These are phyloP conservation scores for Platalea minor DNA, from an alignment of 2,797 vertebrate species.

Conservation along the genomic window DNA sequence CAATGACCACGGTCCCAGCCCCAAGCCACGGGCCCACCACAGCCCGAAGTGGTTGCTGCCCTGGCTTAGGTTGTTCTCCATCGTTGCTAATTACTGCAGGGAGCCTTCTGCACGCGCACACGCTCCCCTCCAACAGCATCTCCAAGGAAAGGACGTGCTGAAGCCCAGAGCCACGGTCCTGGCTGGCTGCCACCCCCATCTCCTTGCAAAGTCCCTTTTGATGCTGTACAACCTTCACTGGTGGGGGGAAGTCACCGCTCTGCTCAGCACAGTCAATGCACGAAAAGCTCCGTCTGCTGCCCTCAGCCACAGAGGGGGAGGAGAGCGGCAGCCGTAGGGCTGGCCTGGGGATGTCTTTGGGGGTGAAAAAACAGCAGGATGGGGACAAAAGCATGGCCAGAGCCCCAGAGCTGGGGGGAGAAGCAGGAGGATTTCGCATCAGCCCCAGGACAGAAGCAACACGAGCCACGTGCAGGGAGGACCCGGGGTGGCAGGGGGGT, in stretches of 20 bases:
- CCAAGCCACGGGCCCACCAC: not conserved
- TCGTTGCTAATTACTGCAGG: not conserved
- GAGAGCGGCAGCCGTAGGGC: accelerated
- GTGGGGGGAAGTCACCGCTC: not conserved
- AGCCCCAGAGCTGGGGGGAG: not conserved
- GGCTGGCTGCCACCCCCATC: not conserved
- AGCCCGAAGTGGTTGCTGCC: accelerated
- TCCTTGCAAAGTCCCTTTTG: not conserved
- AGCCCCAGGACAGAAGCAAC: not conserved
- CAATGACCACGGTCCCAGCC: not conserved
- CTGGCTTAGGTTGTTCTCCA: not conserved
- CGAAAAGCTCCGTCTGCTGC: not conserved
- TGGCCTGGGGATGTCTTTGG: not conserved
- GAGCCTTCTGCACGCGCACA: not conserved
- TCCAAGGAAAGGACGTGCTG: not conserved
- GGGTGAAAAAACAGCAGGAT: not conserved
- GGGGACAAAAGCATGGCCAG: not conserved
- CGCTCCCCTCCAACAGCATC: not conserved
- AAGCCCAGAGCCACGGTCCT: no score
- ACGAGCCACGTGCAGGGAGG: accelerated
- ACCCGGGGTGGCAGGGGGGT: accelerated
- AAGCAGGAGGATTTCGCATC: not conserved
- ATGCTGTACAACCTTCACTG: not conserved
- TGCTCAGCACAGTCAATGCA: not conserved
- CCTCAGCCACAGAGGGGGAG: accelerated